These are phyloP conservation scores for Asteroscopus sphinx DNA, from an alignment of 2,888 invertebrate genomes.

Conservation along the genomic window DNA sequence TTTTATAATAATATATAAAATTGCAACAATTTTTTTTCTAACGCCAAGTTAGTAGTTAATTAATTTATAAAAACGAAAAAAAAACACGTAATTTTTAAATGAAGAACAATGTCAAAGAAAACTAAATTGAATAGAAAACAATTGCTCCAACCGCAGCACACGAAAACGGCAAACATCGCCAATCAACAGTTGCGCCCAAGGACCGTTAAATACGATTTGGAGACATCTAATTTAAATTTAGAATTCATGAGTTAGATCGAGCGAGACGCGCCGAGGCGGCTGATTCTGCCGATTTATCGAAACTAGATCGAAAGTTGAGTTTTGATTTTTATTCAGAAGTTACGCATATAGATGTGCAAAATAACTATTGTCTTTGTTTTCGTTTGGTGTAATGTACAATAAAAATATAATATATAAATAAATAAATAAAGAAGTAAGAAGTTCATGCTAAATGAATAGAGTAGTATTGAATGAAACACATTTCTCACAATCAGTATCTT, in stretches of 20 bases:
- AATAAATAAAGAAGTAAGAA: too few species aligned
- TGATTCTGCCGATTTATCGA: conserved; percentile 53
- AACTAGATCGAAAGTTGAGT: conserved; percentile 48
- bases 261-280: conserved; percentile 58
- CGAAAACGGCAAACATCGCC: conserved; percentile 61
- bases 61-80: too few species aligned
- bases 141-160: conserved; percentile 51
- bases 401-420: too few species aligned
- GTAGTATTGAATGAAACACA: too few species aligned
- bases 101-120: conserved; percentile 22
- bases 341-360: not conserved
- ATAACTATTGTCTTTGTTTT: too few species aligned
- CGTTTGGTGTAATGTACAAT: too few species aligned
- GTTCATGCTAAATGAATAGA: too few species aligned
- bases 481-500: too few species aligned
- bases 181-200: conserved; percentile 70
- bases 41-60: too few species aligned
- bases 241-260: conserved; percentile 77
- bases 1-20: too few species aligned
- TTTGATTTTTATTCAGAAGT: conserved; percentile 15
- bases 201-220: conserved; percentile 75
- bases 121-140: conserved; percentile 45
- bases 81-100: too few species aligned
- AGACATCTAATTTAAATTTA: conserved; percentile 79
- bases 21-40: not conserved